phyloP scores from a whole-genome alignment of 1,140 invertebrate species.

The Anastatus disparis region DNA sequence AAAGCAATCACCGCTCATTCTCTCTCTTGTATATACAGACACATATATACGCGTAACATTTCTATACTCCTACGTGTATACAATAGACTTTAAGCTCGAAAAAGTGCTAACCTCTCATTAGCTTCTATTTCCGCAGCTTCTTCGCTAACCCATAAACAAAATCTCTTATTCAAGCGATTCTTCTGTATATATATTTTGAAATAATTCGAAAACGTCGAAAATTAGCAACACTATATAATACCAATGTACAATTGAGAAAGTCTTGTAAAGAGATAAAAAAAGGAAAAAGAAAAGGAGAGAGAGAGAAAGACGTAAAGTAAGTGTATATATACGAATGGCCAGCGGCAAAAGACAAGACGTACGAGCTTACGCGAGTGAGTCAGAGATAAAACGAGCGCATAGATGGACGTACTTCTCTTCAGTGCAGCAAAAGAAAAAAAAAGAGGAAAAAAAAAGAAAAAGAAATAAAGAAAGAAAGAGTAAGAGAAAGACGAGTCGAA shows the following conservation, averaged over 20 bases:
- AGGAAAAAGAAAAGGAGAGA: conserved; percentile 9
- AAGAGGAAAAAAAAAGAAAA: too few species aligned
- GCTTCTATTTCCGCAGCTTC: not conserved
- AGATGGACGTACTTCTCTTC: conserved; percentile 11
- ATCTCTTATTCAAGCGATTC: not conserved
- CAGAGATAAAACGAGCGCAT: conserved; percentile 16
- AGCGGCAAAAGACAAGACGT: not conserved
- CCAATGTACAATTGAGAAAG: too few species aligned
- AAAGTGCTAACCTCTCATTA: not conserved
- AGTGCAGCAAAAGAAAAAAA: too few species aligned
- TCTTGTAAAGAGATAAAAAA: too few species aligned
- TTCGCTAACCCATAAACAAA: not conserved
- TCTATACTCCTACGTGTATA: too few species aligned
- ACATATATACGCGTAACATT: too few species aligned
- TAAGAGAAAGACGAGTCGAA: conserved; percentile 34
- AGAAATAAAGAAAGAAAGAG: too few species aligned
- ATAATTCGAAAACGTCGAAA: not conserved
- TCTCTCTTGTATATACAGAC: too few species aligned
- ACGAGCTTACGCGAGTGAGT: not conserved
- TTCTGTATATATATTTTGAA: too few species aligned
- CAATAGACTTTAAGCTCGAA: too few species aligned
- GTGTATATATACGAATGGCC: too few species aligned
- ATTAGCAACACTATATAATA: not conserved
- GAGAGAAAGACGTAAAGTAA: not conserved
- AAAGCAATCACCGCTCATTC: not conserved